Conservation (phyloP, 1,140 invertebrate genomes). For the Bombyx mandarina region DNA sequence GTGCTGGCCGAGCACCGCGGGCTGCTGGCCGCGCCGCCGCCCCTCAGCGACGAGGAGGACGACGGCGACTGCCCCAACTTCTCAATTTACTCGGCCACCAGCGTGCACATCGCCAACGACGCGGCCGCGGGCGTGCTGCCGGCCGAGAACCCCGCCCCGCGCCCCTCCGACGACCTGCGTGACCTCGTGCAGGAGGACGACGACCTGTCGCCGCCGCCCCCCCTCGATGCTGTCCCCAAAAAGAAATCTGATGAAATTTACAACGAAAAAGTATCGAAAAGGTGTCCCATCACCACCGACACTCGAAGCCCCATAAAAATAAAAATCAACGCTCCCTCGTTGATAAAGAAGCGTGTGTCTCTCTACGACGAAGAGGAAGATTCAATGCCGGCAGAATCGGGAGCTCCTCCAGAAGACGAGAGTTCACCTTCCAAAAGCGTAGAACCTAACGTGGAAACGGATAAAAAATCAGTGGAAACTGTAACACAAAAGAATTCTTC, state of each 20-base stretch:
- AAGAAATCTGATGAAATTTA: conserved; percentile 45
- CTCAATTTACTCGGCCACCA: conserved; percentile 85
- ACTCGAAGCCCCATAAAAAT: conserved; percentile 64
- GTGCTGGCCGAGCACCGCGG: conserved; percentile 50
- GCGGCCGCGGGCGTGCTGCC: conserved; percentile 16
- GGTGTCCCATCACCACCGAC: conserved; percentile 56
- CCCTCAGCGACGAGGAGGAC: conserved; percentile 68
- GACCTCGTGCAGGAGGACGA: conserved; percentile 65
- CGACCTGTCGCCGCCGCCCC: conserved; percentile 17
- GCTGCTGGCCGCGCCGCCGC: conserved; percentile 26
- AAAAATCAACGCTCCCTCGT: conserved; percentile 49
- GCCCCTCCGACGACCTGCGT: conserved; percentile 30
- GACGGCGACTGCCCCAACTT: conserved; percentile 86
- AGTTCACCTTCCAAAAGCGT: background rate
- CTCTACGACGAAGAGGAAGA: conserved; percentile 58
- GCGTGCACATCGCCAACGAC: conserved; percentile 80
- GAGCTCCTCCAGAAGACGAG: background rate
- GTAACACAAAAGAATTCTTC: background rate
- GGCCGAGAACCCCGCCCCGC: conserved; percentile 14
- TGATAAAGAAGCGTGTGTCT: conserved; percentile 46
- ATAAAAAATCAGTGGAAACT: background rate
- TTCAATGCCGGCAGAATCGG: conserved; percentile 15
- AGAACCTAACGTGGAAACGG: background rate
- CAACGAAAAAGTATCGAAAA: conserved; percentile 53
- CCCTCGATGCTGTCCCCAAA: conserved; percentile 2